A percentile compares a stretch with the other conserved stretches of the same genome.
These are phyloP conservation scores for Lepidochrysops patricia DNA, from an alignment of 2,888 invertebrate genomes.

Conservation along the genomic window DNA sequence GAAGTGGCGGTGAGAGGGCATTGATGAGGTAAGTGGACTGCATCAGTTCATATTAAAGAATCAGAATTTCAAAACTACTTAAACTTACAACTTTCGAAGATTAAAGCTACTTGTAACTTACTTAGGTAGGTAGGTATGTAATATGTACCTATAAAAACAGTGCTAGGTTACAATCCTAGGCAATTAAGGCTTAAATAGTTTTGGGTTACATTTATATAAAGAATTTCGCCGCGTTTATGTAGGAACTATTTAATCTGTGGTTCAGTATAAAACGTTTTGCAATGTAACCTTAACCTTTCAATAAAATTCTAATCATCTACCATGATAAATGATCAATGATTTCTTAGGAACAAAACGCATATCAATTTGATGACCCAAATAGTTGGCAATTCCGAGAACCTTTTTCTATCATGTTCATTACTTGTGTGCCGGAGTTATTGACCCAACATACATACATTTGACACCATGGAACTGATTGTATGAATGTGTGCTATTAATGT, in stretches of 20 bases:
- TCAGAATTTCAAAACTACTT: too few species aligned
- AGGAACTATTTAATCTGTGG: too few species aligned
- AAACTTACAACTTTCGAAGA: neutral
- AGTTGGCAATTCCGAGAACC: conserved; percentile 35
- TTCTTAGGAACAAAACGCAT: neutral
- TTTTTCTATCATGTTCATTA: conserved; percentile 37
- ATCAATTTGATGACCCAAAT: conserved; percentile 39
- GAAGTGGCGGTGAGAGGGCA: neutral
- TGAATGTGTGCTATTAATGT: neutral
- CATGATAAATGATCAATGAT: neutral
- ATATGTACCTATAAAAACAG: neutral
- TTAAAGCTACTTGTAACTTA: neutral
- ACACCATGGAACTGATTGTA: conserved; percentile 1
- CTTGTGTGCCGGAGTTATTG: conserved; percentile 43
- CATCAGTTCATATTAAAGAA: neutral
- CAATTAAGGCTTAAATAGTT: too few species aligned
- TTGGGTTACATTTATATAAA: too few species aligned
- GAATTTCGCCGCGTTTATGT: too few species aligned
- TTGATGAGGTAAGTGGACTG: neutral
- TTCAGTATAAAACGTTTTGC: too few species aligned
- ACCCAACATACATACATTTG: conserved; percentile 26
- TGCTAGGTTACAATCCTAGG: too few species aligned
- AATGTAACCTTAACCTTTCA: too few species aligned
- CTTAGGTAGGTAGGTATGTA: too few species aligned
- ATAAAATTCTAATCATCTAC: neutral